Conservation (phyloP, 2,797 vertebrate species). For the Eulemur rubriventer region DNA sequence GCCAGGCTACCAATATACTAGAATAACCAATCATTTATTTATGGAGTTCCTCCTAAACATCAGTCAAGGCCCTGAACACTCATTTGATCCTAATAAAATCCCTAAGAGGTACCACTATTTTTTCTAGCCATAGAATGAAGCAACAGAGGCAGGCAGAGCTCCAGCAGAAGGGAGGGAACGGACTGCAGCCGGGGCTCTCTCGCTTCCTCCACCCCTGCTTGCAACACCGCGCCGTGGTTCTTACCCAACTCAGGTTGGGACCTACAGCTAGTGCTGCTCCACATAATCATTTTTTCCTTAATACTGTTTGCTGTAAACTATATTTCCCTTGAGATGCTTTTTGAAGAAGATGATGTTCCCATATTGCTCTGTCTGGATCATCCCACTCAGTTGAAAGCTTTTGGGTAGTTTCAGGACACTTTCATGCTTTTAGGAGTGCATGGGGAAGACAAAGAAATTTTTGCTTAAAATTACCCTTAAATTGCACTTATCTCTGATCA, state of each 20-base stretch:
- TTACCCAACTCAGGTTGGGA: background rate
- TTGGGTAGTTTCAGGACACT: background rate
- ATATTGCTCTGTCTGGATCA: background rate
- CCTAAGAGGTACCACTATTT: background rate
- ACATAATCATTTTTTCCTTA: background rate
- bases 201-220: background rate
- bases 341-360: background rate
- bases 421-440: conserved; percentile 9
- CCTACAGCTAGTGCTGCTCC: background rate
- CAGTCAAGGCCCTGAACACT: background rate
- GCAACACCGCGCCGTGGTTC: background rate
- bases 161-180: background rate
- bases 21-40: background rate
- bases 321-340: background rate
- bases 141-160: background rate
- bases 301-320: background rate
- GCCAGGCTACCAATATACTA: too few species aligned
- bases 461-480: conserved; percentile 37
- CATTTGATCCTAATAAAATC: background rate
- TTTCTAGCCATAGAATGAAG: background rate
- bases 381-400: conserved; percentile 10
- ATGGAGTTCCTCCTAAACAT: background rate
- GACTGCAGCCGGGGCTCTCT: background rate
- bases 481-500: conserved; percentile 32
- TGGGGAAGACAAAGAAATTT: conserved; percentile 32